A percentile compares a stretch with the other conserved stretches of the same genome.
Conservation (phyloP, 2,888 invertebrate genomes). For the Dryobotodes eremita region DNA sequence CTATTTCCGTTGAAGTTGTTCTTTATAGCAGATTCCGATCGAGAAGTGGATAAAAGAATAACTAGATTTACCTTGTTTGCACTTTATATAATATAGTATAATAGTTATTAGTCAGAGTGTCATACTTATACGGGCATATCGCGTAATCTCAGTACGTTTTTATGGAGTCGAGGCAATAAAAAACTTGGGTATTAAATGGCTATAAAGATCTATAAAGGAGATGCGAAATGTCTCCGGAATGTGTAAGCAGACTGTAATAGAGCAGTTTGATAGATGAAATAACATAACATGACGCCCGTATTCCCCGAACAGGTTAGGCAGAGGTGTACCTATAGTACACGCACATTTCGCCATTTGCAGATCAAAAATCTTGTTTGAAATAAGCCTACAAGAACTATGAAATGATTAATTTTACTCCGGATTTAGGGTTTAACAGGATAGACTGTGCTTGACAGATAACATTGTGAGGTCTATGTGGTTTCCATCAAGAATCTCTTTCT, state of each 20-base stretch:
- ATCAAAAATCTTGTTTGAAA: not conserved
- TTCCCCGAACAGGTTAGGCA: no score
- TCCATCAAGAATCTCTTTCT: not conserved
- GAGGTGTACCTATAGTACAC: no score
- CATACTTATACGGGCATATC: conserved; percentile 4
- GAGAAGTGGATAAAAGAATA: not conserved
- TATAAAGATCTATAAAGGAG: conserved; percentile 8
- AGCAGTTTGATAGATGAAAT: not conserved
- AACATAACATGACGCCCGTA: no score
- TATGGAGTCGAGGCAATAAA: conserved; percentile 8
- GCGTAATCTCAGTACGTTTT: conserved; percentile 16
- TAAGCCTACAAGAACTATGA: not conserved
- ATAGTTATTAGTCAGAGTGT: conserved; percentile 14
- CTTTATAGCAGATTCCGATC: not conserved
- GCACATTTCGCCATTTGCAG: no score
- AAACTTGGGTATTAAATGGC: conserved; percentile 2
- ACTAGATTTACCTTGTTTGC: conserved; percentile 22
- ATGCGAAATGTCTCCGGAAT: not conserved
- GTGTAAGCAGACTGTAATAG: not conserved
- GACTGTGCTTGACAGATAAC: not conserved
- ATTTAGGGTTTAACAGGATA: not conserved
- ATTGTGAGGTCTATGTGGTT: not conserved
- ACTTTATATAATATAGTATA: no score
- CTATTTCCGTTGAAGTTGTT: conserved; percentile 1
- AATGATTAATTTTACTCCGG: not conserved